Evolutionary conservation across 1,140 invertebrate genomes (phyloP), one percentile per base, ranked within the genome.

Genomic region (Platorchestia sp.): DNA sequence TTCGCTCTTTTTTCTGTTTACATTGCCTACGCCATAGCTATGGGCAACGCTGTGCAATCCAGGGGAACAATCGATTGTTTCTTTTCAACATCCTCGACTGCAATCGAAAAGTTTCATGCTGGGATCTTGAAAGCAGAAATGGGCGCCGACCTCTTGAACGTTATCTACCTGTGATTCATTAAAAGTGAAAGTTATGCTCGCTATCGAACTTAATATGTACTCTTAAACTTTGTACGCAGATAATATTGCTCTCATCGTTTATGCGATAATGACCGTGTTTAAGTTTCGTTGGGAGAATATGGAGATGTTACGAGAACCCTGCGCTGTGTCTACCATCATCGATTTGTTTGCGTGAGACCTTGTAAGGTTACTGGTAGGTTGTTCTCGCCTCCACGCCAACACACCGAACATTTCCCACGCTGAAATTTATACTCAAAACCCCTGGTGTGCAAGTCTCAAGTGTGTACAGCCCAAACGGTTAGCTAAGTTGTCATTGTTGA

Each of bases 361-460:
- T 89, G 87, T 89, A 89, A 89, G 87, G 87, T 89, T 89, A 89
- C 87, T 89, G 87, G 36, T 42, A 89, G 27, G 87, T 89, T 89
- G 87, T 89, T 89, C 87, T 89, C 87, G 27, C 27, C 10, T 75
- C 10, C 1, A 75, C 59, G 59, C 59, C 27, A 22, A 36, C 59
- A 19, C 87, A 89, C 41, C 1, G 14, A 42, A 89, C 43, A 89
- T 89, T 89, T 42, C 36, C 36, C 36, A 89, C 43, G 87, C 5
- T 27, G 5, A 42, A 44, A 22, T 42, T 89, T 42, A 42, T 89
- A 41, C 3, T 3, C 7, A 40, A 89, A 43, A 14, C 43, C 41
- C 87, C 41, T 89, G 14, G 5, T 89, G 27, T 44, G 10, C 43
- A 16, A 42, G 7, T 89, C 5, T 42, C 43, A 89, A 19, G 87